phyloP scores from a whole-genome alignment of 2,888 invertebrate genomes.

The Sepiola atlantica region DNA sequence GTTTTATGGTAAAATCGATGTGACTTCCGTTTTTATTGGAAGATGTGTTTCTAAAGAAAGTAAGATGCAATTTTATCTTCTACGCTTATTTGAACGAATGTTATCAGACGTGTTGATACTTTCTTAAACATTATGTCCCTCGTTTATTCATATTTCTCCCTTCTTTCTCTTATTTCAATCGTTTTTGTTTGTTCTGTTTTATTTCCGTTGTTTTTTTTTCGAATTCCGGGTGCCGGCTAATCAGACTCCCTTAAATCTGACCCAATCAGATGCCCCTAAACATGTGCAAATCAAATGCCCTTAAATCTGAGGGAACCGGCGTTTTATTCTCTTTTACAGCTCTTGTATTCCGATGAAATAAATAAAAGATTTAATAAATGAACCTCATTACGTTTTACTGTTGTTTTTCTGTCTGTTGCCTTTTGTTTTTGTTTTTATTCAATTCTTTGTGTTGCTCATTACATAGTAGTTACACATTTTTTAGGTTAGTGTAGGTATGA shows the following conservation, averaged over 20 bases:
- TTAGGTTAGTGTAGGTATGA: too few species aligned
- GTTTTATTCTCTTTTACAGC: not conserved
- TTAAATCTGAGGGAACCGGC: not conserved
- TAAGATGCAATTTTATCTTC: not conserved
- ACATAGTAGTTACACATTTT: too few species aligned
- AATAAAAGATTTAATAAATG: slow-evolving; percentile 18
- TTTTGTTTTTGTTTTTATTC: not conserved
- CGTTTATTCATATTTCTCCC: too few species aligned
- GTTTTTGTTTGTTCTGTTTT: not conserved
- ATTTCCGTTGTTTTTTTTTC: not conserved
- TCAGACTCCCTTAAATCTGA: not conserved
- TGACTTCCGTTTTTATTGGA: not conserved
- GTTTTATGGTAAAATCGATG: not conserved
- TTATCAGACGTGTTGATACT: not conserved
- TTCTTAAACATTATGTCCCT: not conserved
- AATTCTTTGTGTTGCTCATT: too few species aligned
- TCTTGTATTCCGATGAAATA: slow-evolving; percentile 13
- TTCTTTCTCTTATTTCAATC: too few species aligned
- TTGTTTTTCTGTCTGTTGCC: not conserved
- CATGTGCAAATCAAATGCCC: too few species aligned
- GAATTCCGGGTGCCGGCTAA: not conserved
- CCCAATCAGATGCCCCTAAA: too few species aligned
- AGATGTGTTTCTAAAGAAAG: not conserved
- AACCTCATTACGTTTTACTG: not conserved
- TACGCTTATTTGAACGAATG: not conserved